Conservation (phyloP, 2,888 invertebrate species). For the Stenodera caucasica region DNA sequence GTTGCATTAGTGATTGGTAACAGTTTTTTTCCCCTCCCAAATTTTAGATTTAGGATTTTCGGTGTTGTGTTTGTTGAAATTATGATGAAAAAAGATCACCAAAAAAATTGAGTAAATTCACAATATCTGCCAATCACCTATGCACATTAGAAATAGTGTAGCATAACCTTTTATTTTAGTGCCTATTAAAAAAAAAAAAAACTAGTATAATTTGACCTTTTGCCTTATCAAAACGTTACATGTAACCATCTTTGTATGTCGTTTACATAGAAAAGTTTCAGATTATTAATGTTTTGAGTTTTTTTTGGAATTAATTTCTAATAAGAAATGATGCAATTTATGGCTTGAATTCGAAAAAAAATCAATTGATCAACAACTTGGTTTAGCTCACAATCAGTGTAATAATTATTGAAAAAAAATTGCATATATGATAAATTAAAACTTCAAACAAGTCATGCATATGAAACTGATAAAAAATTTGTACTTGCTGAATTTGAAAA, state of each 20-base stretch:
- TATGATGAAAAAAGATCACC: constrained; percentile 3
- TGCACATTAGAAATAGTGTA: constrained; percentile 30
- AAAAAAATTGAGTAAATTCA: constrained; percentile 6
- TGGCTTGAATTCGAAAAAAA: constrained; percentile 21
- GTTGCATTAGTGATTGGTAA: constrained; percentile 26
- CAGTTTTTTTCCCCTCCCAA: background rate
- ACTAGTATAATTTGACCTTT: constrained; percentile 43
- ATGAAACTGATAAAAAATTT: background rate
- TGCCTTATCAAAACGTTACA: constrained; percentile 39
- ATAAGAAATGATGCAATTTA: constrained; percentile 21
- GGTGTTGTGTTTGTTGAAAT: constrained; percentile 1
- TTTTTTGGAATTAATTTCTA: constrained; percentile 12
- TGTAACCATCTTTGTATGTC: constrained; percentile 32
- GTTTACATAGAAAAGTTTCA: constrained; percentile 24
- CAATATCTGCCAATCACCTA: constrained; percentile 22
- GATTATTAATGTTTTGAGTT: constrained; percentile 19
- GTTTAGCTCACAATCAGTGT: constrained; percentile 25
- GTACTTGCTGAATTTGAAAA: background rate
- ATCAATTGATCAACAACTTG: constrained; percentile 16
- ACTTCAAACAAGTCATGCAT: background rate
- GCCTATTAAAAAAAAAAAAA: constrained; percentile 36
- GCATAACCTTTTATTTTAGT: constrained; percentile 43
- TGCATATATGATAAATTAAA: background rate
- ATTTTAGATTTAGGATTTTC: constrained; percentile 9
- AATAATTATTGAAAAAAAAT: background rate